Conservation (phyloP, 2,888 invertebrate genomes). For the Cerceris rybyensis region DNA sequence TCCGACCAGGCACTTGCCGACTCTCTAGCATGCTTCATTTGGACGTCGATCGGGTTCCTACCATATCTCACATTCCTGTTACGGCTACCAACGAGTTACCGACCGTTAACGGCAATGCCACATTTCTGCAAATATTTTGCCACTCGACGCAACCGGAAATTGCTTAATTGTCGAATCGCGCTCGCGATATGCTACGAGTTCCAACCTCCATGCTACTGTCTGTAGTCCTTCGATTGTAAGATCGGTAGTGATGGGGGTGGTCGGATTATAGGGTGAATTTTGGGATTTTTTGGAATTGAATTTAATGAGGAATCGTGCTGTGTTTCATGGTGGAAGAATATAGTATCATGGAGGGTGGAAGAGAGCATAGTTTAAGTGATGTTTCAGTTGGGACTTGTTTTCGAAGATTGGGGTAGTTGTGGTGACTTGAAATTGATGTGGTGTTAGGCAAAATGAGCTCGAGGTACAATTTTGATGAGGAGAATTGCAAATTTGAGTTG, state of each 20-base stretch:
- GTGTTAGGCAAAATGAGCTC: too few relatives aligned
- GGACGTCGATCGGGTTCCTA: constrained; percentile 76
- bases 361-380: too few relatives aligned
- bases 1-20: constrained; percentile 75
- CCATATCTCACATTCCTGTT: constrained; percentile 79
- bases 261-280: background rate
- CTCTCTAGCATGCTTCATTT: constrained; percentile 78
- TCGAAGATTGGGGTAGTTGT: too few relatives aligned
- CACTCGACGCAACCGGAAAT: constrained; percentile 60
- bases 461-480: too few relatives aligned
- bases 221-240: background rate
- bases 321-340: too few relatives aligned
- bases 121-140: constrained; percentile 70
- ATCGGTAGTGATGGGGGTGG: background rate
- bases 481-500: too few relatives aligned
- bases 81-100: constrained; percentile 72
- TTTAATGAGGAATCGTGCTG: too few relatives aligned
- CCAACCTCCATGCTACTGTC: background rate
- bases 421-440: too few relatives aligned
- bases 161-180: constrained; percentile 53
- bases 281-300: background rate
- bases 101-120: constrained; percentile 61
- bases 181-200: constrained; percentile 31
- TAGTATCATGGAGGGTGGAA: too few relatives aligned
- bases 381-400: too few relatives aligned